Evolutionary conservation across 2,888 invertebrate genomes (phyloP).

Genomic region (Augiades crinisus): DNA sequence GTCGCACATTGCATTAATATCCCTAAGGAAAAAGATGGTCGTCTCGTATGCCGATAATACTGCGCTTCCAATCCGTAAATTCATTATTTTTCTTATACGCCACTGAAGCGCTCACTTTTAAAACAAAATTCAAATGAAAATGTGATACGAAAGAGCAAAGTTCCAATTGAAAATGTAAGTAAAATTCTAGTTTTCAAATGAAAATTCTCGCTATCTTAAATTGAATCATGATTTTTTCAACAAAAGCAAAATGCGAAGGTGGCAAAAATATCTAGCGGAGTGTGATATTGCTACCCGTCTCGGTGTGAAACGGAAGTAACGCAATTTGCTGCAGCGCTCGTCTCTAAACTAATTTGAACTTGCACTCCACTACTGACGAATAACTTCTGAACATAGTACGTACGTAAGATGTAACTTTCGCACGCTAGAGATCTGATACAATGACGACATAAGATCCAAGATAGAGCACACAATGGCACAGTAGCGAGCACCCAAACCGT

Average conservation of each 20-base stretch:
- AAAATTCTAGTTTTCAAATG: no score
- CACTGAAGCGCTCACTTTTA: not conserved
- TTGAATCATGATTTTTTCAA: no score
- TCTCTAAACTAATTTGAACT: constrained; percentile 42
- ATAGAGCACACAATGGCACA: constrained; percentile 54
- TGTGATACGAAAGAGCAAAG: no score
- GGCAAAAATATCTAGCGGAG: constrained; percentile 4
- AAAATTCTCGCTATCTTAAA: no score
- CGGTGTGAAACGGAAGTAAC: constrained; percentile 14
- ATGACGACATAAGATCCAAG: constrained; percentile 48
- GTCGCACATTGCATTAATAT: no score
- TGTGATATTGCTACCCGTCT: not conserved
- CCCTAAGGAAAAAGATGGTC: no score
- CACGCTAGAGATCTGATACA: constrained; percentile 37
- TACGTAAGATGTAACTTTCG: constrained; percentile 41
- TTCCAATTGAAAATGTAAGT: no score
- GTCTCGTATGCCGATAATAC: no score
- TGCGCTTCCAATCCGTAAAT: no score
- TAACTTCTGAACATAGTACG: constrained; percentile 8
- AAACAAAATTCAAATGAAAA: not conserved
- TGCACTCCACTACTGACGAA: constrained; percentile 47
- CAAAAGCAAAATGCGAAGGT: no score
- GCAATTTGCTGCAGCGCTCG: constrained; percentile 2
- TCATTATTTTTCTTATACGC: not conserved
- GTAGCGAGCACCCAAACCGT: constrained; percentile 49